Evolutionary conservation across 2,113 vertebrate genomes (phyloP).

Genomic region (Aspiorhynchus laticeps): DNA sequence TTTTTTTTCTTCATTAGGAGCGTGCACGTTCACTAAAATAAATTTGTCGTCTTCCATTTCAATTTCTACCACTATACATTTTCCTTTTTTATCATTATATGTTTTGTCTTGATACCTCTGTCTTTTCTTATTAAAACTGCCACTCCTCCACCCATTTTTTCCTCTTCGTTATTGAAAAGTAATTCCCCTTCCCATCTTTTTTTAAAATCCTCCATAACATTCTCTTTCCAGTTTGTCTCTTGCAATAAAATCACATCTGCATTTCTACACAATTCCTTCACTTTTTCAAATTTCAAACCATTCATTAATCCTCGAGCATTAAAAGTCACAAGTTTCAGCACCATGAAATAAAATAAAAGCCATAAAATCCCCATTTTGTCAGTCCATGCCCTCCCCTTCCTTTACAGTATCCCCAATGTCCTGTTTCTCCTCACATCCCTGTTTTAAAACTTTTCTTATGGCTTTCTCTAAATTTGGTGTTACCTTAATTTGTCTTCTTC

Average conservation of each 20-base stretch:
- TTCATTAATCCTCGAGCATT: background rate
- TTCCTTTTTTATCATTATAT: background rate
- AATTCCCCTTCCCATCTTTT: background rate
- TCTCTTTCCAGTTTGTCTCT: background rate
- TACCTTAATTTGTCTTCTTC: no score
- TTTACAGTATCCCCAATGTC: background rate
- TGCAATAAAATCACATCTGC: background rate
- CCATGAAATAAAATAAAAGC: background rate
- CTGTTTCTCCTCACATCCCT: no score
- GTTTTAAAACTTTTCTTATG: no score
- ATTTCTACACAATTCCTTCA: background rate
- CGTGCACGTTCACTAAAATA: background rate
- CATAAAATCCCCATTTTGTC: background rate
- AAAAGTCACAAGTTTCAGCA: background rate
- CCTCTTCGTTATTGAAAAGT: background rate
- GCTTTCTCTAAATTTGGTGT: no score
- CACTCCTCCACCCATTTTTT: background rate
- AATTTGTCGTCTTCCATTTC: background rate
- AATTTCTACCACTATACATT: slow-evolving; percentile 5
- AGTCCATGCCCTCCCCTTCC: background rate
- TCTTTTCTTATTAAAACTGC: background rate
- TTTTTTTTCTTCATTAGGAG: slow-evolving; percentile 3
- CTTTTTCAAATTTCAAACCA: background rate
- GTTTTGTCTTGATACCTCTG: background rate
- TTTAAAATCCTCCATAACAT: background rate